Base-by-base conservation (phyloP, 92 coral and sea anemone species). In the Paramuricea clavata region DNA sequence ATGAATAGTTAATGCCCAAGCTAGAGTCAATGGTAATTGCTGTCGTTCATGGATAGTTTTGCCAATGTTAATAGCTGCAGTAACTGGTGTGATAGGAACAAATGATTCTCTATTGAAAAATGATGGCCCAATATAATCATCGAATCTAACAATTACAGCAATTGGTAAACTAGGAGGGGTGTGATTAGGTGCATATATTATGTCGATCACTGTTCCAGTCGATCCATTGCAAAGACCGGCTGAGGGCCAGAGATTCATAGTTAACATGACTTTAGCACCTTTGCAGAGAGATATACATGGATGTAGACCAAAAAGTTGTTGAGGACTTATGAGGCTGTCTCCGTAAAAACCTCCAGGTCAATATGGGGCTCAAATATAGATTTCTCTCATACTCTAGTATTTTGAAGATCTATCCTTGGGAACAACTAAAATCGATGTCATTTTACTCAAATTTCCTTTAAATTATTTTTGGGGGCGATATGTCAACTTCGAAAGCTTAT, bases 161-260 rank as follows among this genome's bases (percentile, higher is more conserved):
- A 65, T 30, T 65, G 72, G 72, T 28, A 62, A 28, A 28, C 70
- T 62, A 7, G 70, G 70, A 62, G 70, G 70, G 16, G 33, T 62
- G 33, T 62, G 36, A 62, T 28, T 62, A 62, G 70, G 70, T 62
- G 70, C 70, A 62, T 62, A 62, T 62, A 62, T 25, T 62, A 62
- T 25, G 36, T 62, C 70, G 36, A 62, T 62, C 33, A 62, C 70
- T 10, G 70, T 62, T 9, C 70, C 70, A 25, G 34, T 62, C 35
- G 70, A 25, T 62, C 70, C 70, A 62, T 62, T 62, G 35, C 70
- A 62, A 28, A 62, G 70, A 62, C 70, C 70, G 35, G 70, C 72
- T 65, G 72, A 65, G 31, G 36, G 15, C 72, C 72, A 65, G 10
- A 65, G 72, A 31, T 65, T 65, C 72, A 65, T 65, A 0, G 72